Conservation (phyloP, 2,888 invertebrate species). For the Drosophila aldrichi region DNA sequence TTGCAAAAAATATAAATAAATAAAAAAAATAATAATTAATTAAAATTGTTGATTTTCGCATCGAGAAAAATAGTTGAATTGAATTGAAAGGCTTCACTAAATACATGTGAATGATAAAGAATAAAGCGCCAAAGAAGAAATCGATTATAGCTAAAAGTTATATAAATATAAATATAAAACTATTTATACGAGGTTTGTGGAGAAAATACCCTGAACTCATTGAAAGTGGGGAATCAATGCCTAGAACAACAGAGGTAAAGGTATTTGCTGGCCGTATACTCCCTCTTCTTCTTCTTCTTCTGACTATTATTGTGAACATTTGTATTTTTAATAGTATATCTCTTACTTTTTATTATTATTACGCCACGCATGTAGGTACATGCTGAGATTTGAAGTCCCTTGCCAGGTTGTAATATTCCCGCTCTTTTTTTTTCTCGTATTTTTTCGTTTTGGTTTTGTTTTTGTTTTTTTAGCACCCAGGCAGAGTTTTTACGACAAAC, state of each 20-base stretch:
- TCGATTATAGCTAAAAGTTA: background rate
- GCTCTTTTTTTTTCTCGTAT: background rate
- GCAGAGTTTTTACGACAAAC: slow-evolving; percentile 17
- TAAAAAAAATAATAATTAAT: background rate
- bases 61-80: background rate
- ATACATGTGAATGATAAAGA: background rate
- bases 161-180: no score
- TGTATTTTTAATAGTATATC: background rate
- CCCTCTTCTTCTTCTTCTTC: background rate
- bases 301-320: background rate
- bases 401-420: background rate
- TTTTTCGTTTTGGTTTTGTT: slow-evolving; percentile 5
- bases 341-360: slow-evolving; percentile 1
- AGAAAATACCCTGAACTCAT: no score
- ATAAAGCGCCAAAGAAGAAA: background rate
- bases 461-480: slow-evolving; percentile 17
- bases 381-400: slow-evolving; percentile 11
- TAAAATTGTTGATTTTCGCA: background rate
- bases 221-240: no score
- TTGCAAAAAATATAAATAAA: no score
- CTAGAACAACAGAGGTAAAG: background rate
- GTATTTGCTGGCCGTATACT: background rate
- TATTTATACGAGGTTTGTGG: no score
- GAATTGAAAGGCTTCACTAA: background rate
- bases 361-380: background rate